Evolutionary conservation across 2,797 vertebrate species (phyloP).

Genomic region (Otolemur crassicaudatus): DNA sequence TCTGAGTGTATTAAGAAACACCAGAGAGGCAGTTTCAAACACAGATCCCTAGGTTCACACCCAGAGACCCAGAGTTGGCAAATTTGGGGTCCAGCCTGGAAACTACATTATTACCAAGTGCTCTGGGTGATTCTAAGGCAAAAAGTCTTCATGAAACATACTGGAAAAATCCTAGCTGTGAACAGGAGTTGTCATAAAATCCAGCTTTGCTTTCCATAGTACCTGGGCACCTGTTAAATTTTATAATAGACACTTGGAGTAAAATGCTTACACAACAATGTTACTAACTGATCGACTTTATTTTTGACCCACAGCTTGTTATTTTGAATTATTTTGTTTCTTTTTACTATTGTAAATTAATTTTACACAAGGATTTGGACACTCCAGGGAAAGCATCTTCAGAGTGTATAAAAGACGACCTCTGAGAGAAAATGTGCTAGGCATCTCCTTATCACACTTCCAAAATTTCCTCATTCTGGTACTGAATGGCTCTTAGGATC

Average conservation of each 20-base stretch:
- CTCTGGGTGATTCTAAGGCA: background rate
- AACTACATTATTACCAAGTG: conserved; percentile 29
- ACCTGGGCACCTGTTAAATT: background rate
- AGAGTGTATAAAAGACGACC: background rate
- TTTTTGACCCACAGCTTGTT: conserved; percentile 45
- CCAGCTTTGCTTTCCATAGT: conserved; percentile 24
- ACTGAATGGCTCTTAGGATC: background rate
- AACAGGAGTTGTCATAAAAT: background rate
- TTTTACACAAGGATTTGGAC: background rate
- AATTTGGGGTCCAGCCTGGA: background rate
- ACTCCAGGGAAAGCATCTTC: background rate
- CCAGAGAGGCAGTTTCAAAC: background rate
- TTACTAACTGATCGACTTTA: background rate
- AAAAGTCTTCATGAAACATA: background rate
- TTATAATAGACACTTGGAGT: background rate
- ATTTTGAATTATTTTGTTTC: background rate
- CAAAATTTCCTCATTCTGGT: background rate
- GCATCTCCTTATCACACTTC: background rate
- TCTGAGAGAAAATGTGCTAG: background rate
- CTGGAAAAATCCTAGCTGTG: background rate
- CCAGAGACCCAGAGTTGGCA: background rate
- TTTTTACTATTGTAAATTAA: background rate
- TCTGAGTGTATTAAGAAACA: background rate
- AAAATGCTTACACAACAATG: conserved; percentile 42
- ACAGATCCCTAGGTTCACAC: background rate